A percentile compares a stretch with the other conserved stretches of the same genome.
These are phyloP conservation scores for Austrolebias charrua DNA, from an alignment of 2,797 vertebrate genomes.

Conservation along the genomic window DNA sequence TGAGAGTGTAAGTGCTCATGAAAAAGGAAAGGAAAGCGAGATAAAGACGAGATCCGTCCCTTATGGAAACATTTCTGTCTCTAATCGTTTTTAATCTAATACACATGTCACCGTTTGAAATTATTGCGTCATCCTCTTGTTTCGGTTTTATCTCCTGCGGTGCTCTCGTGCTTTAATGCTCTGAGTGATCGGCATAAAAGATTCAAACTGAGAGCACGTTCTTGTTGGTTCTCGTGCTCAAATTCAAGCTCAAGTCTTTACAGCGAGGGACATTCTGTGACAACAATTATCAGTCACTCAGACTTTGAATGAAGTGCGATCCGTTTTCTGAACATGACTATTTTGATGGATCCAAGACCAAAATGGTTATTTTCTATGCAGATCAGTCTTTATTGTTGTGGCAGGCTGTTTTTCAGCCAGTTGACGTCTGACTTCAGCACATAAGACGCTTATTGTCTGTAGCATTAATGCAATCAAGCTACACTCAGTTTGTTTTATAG, in stretches of 20 bases:
- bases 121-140: conserved; percentile 71
- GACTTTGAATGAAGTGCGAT: conserved; percentile 11
- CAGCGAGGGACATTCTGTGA: conserved; percentile 12
- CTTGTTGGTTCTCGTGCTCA: conserved; percentile 51
- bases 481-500: conserved; percentile 57
- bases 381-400: conserved; percentile 10
- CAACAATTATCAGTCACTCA: conserved; percentile 13
- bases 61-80: conserved; percentile 63
- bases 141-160: conserved; percentile 59
- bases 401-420: neutral
- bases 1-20: conserved; percentile 91
- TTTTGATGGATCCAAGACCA: neutral
- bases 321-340: conserved; percentile 1
- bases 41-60: conserved; percentile 55
- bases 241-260: conserved; percentile 33
- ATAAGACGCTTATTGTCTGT: no score
- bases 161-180: conserved; percentile 55
- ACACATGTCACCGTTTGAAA: conserved; percentile 75
- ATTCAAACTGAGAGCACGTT: conserved; percentile 41
- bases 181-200: conserved; percentile 50
- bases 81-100: conserved; percentile 71
- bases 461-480: conserved; percentile 28
- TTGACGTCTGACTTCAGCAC: no score
- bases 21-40: conserved; percentile 38
- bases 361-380: conserved; percentile 13